phyloP scores from a whole-genome alignment of 2,888 invertebrate species.

The Chydorus sphaericus region DNA sequence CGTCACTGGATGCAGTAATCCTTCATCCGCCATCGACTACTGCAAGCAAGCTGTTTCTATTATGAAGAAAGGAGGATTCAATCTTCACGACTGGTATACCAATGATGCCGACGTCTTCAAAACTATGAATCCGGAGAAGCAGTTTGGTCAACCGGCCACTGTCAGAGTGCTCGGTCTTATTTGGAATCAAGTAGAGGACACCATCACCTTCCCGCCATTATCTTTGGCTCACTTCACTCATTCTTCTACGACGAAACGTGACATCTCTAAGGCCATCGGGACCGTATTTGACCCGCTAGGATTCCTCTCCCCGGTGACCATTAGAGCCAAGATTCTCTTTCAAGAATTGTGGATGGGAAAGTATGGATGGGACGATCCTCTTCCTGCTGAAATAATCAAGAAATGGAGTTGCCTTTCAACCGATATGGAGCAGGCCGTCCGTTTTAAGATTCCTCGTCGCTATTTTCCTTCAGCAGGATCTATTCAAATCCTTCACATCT shows the following conservation, averaged over 20 bases:
- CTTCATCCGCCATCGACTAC: background rate
- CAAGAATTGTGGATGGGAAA: background rate
- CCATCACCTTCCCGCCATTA: background rate
- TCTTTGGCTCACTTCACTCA: background rate
- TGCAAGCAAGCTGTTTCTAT: background rate
- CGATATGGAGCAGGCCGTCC: background rate
- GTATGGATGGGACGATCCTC: constrained; percentile 3
- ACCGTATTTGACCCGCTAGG: constrained; percentile 7
- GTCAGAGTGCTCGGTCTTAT: background rate
- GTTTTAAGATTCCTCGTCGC: background rate
- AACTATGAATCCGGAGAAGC: background rate
- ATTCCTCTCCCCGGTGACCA: background rate
- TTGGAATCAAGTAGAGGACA: background rate
- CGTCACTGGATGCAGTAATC: background rate
- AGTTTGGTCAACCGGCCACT: too few species aligned
- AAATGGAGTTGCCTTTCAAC: background rate
- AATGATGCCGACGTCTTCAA: background rate
- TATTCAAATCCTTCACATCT: constrained; percentile 1
- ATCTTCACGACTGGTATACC: background rate
- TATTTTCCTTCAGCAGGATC: background rate
- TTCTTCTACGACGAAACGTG: background rate
- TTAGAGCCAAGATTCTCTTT: background rate
- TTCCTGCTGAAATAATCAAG: background rate
- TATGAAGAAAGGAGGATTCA: background rate
- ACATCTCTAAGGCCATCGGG: background rate